Conservation (phyloP, 2,888 invertebrate species). For the Ischnura elegans region DNA sequence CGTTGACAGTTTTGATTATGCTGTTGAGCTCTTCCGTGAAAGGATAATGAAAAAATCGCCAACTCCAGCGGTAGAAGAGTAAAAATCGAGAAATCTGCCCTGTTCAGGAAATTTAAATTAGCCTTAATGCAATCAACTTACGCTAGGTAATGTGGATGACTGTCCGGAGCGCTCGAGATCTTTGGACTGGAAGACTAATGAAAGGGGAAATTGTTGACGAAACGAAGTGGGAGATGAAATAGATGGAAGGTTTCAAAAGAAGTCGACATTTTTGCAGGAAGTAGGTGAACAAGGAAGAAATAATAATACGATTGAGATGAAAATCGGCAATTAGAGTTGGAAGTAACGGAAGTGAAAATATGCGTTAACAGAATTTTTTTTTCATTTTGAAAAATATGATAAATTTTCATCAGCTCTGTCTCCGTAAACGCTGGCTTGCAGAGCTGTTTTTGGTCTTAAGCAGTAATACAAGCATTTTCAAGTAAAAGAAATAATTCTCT, state of each 20-base stretch:
- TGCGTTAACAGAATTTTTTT: neutral
- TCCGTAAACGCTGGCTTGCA: too few relatives aligned
- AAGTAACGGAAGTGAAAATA: too few relatives aligned
- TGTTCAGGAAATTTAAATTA: conserved; percentile 36
- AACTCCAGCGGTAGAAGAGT: neutral
- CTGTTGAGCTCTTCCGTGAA: neutral
- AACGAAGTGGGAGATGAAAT: neutral
- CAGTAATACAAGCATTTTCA: too few relatives aligned
- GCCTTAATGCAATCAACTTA: conserved; percentile 17
- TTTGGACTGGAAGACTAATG: too few relatives aligned
- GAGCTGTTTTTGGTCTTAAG: too few relatives aligned
- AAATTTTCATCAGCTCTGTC: too few relatives aligned
- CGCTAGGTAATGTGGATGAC: neutral
- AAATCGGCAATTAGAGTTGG: neutral
- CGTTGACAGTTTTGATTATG: neutral
- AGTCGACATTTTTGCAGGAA: neutral
- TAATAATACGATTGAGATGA: neutral
- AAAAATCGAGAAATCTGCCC: neutral
- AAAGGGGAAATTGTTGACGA: too few relatives aligned
- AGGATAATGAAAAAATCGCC: neutral
- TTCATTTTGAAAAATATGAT: too few relatives aligned
- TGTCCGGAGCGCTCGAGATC: neutral
- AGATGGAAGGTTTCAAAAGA: neutral
- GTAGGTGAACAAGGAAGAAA: too few relatives aligned
- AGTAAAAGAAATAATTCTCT: too few relatives aligned